phyloP scores from a whole-genome alignment of 1,140 invertebrate genomes.

The Temnothorax nylanderi region DNA sequence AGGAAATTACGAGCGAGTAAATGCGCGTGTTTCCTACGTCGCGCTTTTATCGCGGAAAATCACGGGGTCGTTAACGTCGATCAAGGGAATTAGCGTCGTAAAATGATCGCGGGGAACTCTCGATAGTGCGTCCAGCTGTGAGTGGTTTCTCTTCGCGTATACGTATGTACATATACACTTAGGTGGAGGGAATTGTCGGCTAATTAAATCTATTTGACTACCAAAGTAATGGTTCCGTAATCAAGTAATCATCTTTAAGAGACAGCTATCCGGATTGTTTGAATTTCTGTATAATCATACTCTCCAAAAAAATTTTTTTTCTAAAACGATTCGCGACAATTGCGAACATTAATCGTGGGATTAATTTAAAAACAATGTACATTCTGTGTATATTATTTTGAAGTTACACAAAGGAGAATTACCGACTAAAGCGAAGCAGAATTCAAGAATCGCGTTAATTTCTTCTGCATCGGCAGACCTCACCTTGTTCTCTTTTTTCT shows the following conservation, averaged over 20 bases:
- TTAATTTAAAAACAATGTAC: not conserved
- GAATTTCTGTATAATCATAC: not conserved
- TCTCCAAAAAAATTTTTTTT: not conserved
- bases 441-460: slow-evolving; percentile 22
- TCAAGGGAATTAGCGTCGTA: slow-evolving; percentile 23
- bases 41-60: slow-evolving; percentile 13
- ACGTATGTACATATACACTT: not conserved
- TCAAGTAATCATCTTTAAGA: not conserved
- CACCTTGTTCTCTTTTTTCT: not conserved
- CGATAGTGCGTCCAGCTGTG: not conserved
- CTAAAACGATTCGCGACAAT: not conserved
- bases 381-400: not conserved
- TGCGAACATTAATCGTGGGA: not conserved
- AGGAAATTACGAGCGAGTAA: slow-evolving; percentile 27
- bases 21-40: not conserved
- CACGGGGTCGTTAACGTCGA: not conserved
- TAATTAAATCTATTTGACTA: not conserved
- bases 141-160: slow-evolving; percentile 2
- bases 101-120: not conserved
- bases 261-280: no score
- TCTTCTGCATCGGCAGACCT: slow-evolving; percentile 17
- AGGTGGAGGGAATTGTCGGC: not conserved
- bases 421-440: not conserved
- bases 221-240: not conserved
- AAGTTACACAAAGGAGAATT: not conserved